Percentiles rank a stretch among this genome's conserved stretches.
These are phyloP conservation scores for Drosophila macrospina DNA, from an alignment of 2,888 invertebrate species.

Conservation along the genomic window DNA sequence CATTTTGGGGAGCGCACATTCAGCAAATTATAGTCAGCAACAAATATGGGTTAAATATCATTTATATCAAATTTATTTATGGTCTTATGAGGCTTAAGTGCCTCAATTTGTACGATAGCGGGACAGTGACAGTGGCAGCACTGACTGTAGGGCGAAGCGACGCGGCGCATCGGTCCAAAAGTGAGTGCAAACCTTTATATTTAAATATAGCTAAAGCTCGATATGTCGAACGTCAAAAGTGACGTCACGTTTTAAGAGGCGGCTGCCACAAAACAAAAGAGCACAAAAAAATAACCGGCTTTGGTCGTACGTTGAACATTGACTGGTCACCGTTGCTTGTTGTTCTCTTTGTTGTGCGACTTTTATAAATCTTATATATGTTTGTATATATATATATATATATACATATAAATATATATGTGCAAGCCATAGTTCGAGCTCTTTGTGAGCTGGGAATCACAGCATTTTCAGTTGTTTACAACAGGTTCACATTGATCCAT, in stretches of 20 bases:
- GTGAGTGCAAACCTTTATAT: slow-evolving; percentile 57
- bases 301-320: slow-evolving; percentile 29
- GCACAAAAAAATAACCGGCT: slow-evolving; percentile 59
- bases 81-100: slow-evolving; percentile 67
- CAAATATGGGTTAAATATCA: slow-evolving; percentile 79
- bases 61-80: slow-evolving; percentile 70
- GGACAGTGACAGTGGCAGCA: slow-evolving; percentile 21
- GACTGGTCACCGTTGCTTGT: slow-evolving; percentile 25
- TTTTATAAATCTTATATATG: slow-evolving; percentile 6
- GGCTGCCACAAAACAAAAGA: slow-evolving; percentile 18
- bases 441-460: slow-evolving; percentile 57
- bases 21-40: slow-evolving; percentile 44
- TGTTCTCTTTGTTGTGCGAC: slow-evolving; percentile 24
- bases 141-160: slow-evolving; percentile 26
- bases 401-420: not conserved
- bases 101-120: slow-evolving; percentile 59
- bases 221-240: slow-evolving; percentile 62
- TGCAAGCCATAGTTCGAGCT: slow-evolving; percentile 43
- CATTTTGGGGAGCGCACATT: slow-evolving; percentile 36
- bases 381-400: not conserved
- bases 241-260: slow-evolving; percentile 68
- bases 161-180: slow-evolving; percentile 42
- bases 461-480: slow-evolving; percentile 44
- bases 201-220: slow-evolving; percentile 39
- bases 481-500: slow-evolving; percentile 54